phyloP scores from a whole-genome alignment of 2,888 invertebrate species.

The Mystacides longicornis region DNA sequence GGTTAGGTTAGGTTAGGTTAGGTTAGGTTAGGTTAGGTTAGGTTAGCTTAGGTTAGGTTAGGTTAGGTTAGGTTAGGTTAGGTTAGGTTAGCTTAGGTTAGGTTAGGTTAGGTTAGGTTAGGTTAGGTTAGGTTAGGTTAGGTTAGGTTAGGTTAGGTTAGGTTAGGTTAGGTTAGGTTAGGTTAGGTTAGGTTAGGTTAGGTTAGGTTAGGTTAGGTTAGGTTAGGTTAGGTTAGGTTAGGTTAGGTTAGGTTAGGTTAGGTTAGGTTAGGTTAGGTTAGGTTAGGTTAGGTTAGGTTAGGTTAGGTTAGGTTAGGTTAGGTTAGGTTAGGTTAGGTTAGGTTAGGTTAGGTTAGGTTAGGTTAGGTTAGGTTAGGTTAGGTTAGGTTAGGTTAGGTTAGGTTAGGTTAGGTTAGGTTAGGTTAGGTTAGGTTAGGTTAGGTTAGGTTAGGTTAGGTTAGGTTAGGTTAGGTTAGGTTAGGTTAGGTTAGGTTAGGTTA shows the following conservation, averaged over 20 bases:
- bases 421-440: slow-evolving; percentile 14
- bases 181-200: slow-evolving; percentile 27
- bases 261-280: slow-evolving; percentile 27
- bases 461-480: slow-evolving; percentile 13
- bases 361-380: slow-evolving; percentile 26
- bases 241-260: slow-evolving; percentile 27
- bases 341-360: slow-evolving; percentile 24
- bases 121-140: slow-evolving; percentile 26
- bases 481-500: slow-evolving; percentile 8
- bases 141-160: slow-evolving; percentile 15
- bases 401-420: slow-evolving; percentile 27
- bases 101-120: slow-evolving; percentile 26
- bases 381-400: slow-evolving; percentile 27
- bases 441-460: slow-evolving; percentile 10
- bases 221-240: slow-evolving; percentile 26
- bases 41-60: too few species aligned
- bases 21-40: too few species aligned
- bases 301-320: slow-evolving; percentile 10
- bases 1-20: too few species aligned
- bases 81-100: slow-evolving; percentile 11
- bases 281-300: slow-evolving; percentile 13
- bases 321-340: slow-evolving; percentile 27
- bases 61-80: too few species aligned
- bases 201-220: slow-evolving; percentile 24
- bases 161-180: slow-evolving; percentile 14